phyloP scores from a whole-genome alignment of 2,888 invertebrate species.

The Aproaerema taeniolella region DNA sequence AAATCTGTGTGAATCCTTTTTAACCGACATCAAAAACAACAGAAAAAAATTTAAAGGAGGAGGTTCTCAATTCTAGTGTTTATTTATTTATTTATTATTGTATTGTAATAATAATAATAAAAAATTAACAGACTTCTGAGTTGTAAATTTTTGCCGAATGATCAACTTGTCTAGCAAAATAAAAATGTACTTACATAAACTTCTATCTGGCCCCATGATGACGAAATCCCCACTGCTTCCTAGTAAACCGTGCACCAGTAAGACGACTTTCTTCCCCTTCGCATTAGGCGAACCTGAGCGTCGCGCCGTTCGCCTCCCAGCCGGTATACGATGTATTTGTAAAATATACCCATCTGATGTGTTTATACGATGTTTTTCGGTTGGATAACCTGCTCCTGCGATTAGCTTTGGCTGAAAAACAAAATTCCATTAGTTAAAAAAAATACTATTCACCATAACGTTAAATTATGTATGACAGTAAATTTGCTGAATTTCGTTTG shows the following conservation, averaged over 20 bases:
- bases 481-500: no score
- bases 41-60: no score
- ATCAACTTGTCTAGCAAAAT: no score
- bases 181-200: constrained; percentile 78
- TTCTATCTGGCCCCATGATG: constrained; percentile 80
- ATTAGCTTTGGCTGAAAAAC: constrained; percentile 63
- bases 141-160: no score
- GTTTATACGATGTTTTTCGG: constrained; percentile 60
- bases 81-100: no score
- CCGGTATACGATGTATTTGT: constrained; percentile 79
- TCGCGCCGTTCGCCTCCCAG: constrained; percentile 50
- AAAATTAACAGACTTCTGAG: no score
- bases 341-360: constrained; percentile 81
- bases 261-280: constrained; percentile 57
- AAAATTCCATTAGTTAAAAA: neutral
- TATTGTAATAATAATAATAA: no score
- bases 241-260: constrained; percentile 79
- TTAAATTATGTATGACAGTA: no score
- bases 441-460: no score
- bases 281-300: constrained; percentile 30
- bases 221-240: constrained; percentile 84
- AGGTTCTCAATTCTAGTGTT: no score
- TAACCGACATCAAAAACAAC: no score
- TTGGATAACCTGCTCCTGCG: constrained; percentile 62
- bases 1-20: no score